A percentile compares a stretch with the other conserved stretches of the same genome.
phyloP scores from a whole-genome alignment of 2,113 vertebrate species.

The Lamprologus sp. region DNA sequence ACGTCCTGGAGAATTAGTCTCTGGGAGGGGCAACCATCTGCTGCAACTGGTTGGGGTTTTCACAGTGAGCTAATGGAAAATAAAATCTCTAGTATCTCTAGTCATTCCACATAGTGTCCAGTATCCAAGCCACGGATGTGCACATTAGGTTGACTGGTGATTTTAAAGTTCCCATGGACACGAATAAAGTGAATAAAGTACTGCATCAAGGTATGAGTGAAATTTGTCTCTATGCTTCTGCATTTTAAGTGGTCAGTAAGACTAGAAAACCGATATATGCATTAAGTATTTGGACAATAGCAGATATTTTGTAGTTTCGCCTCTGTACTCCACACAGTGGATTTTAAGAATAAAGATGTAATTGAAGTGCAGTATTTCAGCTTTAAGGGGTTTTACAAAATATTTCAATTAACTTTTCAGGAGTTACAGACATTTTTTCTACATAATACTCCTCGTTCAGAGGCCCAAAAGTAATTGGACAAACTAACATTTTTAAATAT shows the following conservation, averaged over 20 bases:
- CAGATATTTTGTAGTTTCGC: not conserved
- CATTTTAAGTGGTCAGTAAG: not conserved
- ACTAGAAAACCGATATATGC: not conserved
- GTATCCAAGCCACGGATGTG: not conserved
- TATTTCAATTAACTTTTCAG: not conserved
- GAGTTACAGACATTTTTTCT: not conserved
- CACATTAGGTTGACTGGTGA: not conserved
- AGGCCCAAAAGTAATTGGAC: not conserved
- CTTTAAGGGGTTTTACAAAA: not conserved
- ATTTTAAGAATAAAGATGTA: not conserved
- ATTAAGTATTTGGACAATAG: not conserved
- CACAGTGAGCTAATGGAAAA: not conserved
- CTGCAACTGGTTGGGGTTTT: not conserved
- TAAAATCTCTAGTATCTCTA: not conserved
- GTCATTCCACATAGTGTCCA: not conserved
- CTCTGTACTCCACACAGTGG: not conserved
- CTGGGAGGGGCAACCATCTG: not conserved
- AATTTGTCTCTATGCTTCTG: not conserved
- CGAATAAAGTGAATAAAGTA: not conserved
- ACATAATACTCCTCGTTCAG: not conserved
- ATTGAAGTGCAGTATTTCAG: not conserved
- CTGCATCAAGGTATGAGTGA: not conserved
- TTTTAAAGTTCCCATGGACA: not conserved
- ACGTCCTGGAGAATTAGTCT: not conserved
- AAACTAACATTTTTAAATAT: not conserved